phyloP scores from a whole-genome alignment of 2,113 vertebrate genomes.

The Brachyistius frenatus region DNA sequence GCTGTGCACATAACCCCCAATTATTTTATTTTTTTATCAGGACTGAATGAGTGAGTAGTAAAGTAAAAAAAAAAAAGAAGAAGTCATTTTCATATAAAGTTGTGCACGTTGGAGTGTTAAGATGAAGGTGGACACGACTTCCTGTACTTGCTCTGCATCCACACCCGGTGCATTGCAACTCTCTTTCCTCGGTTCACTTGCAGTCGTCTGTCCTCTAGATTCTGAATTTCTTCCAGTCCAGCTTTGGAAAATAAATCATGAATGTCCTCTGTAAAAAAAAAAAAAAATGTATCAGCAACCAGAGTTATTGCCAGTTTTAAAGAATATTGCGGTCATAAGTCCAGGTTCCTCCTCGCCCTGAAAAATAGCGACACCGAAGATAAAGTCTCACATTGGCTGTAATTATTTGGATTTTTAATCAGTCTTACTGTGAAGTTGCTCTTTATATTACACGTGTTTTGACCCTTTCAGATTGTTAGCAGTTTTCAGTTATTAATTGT shows the following conservation, averaged over 20 bases:
- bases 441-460: too few species aligned
- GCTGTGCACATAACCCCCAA: not conserved
- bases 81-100: not conserved
- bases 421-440: too few species aligned
- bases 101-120: not conserved
- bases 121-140: slow-evolving; percentile 77
- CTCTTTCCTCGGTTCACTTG: slow-evolving; percentile 95
- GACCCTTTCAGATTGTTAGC: too few species aligned
- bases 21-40: not conserved
- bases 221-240: slow-evolving; percentile 92
- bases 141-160: slow-evolving; percentile 95
- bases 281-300: slow-evolving; percentile 5
- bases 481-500: too few species aligned
- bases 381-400: too few species aligned
- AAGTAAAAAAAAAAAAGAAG: not conserved
- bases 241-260: slow-evolving; percentile 87
- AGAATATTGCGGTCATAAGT: not conserved
- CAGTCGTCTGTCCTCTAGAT: slow-evolving; percentile 91
- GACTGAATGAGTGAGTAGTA: not conserved
- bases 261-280: slow-evolving; percentile 86
- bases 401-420: too few species aligned
- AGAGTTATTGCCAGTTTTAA: not conserved
- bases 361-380: too few species aligned
- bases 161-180: slow-evolving; percentile 92
- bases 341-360: too few species aligned